Conservation (phyloP, 2,797 vertebrate species). For the Mormyrops boulengeri region DNA sequence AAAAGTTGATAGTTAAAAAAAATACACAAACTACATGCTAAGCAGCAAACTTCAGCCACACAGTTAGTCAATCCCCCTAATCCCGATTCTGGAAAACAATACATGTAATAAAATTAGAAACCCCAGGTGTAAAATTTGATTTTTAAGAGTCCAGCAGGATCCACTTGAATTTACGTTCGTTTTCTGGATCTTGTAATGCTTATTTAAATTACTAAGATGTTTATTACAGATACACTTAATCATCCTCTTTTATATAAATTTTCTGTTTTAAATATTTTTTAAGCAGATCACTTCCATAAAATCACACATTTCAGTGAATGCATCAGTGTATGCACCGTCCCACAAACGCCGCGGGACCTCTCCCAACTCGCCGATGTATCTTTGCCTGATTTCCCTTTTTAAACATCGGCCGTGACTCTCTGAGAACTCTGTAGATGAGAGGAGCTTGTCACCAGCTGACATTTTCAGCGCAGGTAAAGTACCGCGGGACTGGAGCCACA, state of each 20-base stretch:
- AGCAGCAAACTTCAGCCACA: background rate
- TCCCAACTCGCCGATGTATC: background rate
- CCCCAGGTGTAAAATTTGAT: background rate
- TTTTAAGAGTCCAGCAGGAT: background rate
- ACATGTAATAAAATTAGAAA: background rate
- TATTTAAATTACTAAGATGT: background rate
- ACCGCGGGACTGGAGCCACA: conserved; percentile 52
- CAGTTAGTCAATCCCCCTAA: background rate
- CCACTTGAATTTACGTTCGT: background rate
- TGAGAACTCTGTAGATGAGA: background rate
- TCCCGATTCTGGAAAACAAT: background rate
- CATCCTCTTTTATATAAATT: background rate
- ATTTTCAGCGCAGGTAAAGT: conserved; percentile 43
- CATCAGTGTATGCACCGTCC: background rate
- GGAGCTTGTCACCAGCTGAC: conserved; percentile 23
- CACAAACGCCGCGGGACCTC: background rate
- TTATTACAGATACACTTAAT: background rate
- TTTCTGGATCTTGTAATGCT: background rate
- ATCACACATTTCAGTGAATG: background rate
- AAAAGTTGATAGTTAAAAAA: background rate
- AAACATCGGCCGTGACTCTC: background rate
- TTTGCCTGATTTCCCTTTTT: background rate
- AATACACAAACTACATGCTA: background rate
- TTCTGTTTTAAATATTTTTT: background rate
- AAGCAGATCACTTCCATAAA: background rate